Evolutionary conservation across 2,797 vertebrate species (phyloP), one percentile per base, ranked within the genome.

Genomic region (Danionella dracula): DNA sequence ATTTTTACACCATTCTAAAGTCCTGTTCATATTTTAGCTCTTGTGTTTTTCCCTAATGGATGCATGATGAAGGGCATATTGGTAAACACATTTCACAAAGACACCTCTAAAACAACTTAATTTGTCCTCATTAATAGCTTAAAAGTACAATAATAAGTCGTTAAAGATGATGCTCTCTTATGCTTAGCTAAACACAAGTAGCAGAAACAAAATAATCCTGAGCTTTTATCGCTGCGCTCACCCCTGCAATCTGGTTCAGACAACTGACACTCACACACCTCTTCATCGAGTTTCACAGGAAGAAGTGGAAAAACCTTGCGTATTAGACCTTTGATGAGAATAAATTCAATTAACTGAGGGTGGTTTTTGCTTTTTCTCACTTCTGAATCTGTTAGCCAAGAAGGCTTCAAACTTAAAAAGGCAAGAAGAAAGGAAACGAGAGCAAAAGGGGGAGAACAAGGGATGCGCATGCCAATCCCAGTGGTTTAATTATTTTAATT

Each of bases 401-500:
- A 79, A 64, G 82, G 83, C 76, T 82, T 67, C 57, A 85, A 90
- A 89, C 83, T 89, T 90, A 79, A 76, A 68, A 70, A 86, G 50
- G 79, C 76, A 50, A 85, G 82, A 86, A 85, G 80, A 86, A 86
- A 87, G 83, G 75, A 78, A 79, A 77, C 76, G 72, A 78, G 68
- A 56, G 29, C 35, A 21, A 54, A 80, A 80, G 81, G 65, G 73
- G 81, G 49, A 29, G 13, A 68, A 40, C 37, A 49, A 65, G 71
- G 63, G 34, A 29, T 13, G 73, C 74, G 60, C 69, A 75, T 78
- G 75, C 81, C 68, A 72, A 79, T 91, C 93, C 93, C 90, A 84
- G 86, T 85, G 93, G 92, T 90, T 93, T 96, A 94, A 92, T 95
- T 92, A 93, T 87, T 88, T 91, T 93, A 91, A 94, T 94, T 93